Percentiles rank a stretch among this genome's conserved stretches.
Conservation (phyloP, 2,888 invertebrate genomes). For the Hemistola chrysoprasaria region DNA sequence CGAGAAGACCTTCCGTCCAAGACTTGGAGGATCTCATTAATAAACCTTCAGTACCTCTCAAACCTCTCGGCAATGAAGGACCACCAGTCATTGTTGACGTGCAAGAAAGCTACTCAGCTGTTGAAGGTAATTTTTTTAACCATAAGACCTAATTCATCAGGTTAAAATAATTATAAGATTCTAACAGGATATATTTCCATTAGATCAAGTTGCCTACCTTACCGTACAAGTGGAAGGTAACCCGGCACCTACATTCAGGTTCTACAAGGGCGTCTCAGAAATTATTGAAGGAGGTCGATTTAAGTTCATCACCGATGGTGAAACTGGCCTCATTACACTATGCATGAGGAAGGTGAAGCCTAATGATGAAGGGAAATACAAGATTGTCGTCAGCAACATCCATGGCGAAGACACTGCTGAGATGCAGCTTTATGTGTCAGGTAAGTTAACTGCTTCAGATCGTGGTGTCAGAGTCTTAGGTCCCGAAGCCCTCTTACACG, state of each 20-base stretch:
- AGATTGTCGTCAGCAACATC: conserved; percentile 94
- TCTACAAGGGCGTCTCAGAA: conserved; percentile 96
- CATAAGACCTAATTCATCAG: background rate
- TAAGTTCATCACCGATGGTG: conserved; percentile 97
- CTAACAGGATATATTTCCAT: background rate
- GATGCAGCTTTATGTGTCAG: conserved; percentile 97
- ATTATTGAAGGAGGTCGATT: conserved; percentile 97
- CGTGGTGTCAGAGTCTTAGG: no score
- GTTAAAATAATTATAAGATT: conserved; percentile 1
- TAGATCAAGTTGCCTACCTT: conserved; percentile 96
- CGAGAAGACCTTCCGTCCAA: conserved; percentile 93
- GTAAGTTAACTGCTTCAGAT: no score
- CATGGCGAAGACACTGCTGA: conserved; percentile 98
- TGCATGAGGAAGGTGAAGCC: conserved; percentile 98
- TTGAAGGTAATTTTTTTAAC: conserved; percentile 88
- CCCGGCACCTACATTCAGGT: conserved; percentile 97
- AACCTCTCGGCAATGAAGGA: conserved; percentile 89
- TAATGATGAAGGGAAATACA: conserved; percentile 98
- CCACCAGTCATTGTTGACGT: conserved; percentile 96
- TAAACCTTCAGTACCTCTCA: conserved; percentile 94
- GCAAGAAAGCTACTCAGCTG: conserved; percentile 96
- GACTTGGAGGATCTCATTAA: conserved; percentile 95
- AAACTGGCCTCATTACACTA: conserved; percentile 94
- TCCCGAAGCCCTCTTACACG: no score
- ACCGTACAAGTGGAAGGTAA: conserved; percentile 96